Evolutionary conservation across 2,888 invertebrate species (phyloP).

Genomic region (Limnephilus lunatus): DNA sequence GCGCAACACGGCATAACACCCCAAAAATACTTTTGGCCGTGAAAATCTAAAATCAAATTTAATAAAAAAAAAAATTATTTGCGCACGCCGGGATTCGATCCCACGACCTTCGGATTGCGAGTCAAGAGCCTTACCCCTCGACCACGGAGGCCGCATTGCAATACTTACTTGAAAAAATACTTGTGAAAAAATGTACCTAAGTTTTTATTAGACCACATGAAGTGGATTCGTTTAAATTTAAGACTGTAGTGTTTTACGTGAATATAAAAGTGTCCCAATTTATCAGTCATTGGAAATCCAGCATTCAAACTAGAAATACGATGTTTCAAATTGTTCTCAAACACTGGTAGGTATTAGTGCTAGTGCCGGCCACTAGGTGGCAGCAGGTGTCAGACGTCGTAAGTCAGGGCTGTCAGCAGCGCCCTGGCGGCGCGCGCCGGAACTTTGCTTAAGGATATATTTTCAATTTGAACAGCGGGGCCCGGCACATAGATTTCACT

Average conservation of each 20-base stretch:
- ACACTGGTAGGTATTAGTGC: neutral
- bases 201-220: too few relatives aligned
- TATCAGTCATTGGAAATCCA: neutral
- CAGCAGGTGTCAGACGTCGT: neutral
- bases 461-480: conserved; percentile 61
- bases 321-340: neutral
- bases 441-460: conserved; percentile 58
- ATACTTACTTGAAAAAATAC: too few relatives aligned
- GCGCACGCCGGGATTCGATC: too few relatives aligned
- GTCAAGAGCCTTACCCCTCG: too few relatives aligned
- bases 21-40: too few relatives aligned
- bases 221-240: too few relatives aligned
- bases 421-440: neutral
- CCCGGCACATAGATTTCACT: conserved; percentile 54
- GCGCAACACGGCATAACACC: too few relatives aligned
- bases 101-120: too few relatives aligned
- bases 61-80: too few relatives aligned
- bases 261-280: neutral
- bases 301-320: neutral
- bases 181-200: too few relatives aligned
- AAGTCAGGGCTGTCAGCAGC: conserved; percentile 10
- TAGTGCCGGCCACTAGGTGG: neutral
- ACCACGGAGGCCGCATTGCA: too few relatives aligned
- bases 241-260: neutral
- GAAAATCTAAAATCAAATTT: too few relatives aligned